Evolutionary conservation across 2,797 vertebrate species (phyloP).

Genomic region (Eutrigla gurnardus): DNA sequence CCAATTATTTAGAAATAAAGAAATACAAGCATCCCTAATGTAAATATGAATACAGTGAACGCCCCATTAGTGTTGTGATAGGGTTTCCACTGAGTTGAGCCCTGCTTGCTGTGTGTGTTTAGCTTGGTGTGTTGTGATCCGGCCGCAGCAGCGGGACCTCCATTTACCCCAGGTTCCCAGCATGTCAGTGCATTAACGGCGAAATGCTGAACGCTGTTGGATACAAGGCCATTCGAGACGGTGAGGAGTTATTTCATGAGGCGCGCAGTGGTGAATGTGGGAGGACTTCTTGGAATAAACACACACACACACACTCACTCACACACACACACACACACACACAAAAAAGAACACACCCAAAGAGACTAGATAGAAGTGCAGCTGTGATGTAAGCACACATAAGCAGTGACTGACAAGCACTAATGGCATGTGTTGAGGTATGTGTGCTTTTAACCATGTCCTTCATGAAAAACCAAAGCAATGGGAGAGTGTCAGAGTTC

Average conservation of each 20-base stretch:
- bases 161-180: constrained; percentile 56
- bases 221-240: constrained; percentile 34
- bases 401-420: constrained; percentile 13
- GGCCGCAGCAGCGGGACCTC: constrained; percentile 52
- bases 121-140: constrained; percentile 57
- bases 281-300: constrained; percentile 41
- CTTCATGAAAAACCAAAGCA: constrained; percentile 13
- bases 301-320: constrained; percentile 10
- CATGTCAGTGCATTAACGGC: constrained; percentile 59
- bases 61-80: constrained; percentile 68
- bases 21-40: constrained; percentile 60
- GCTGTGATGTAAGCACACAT: constrained; percentile 11
- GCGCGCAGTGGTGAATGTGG: constrained; percentile 29
- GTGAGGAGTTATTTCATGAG: constrained; percentile 51
- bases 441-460: constrained; percentile 6
- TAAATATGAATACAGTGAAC: constrained; percentile 51
- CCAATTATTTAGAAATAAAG: constrained; percentile 62
- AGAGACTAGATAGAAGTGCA: constrained; percentile 7
- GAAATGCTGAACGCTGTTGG: constrained; percentile 45
- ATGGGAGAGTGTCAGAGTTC: constrained; percentile 15
- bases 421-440: constrained; percentile 10
- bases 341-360: constrained; percentile 16
- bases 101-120: constrained; percentile 58
- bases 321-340: background rate
- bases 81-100: constrained; percentile 53